These are phyloP conservation scores for Xylocopa sonorina DNA, from an alignment of 1,140 invertebrate genomes.

Conservation along the genomic window DNA sequence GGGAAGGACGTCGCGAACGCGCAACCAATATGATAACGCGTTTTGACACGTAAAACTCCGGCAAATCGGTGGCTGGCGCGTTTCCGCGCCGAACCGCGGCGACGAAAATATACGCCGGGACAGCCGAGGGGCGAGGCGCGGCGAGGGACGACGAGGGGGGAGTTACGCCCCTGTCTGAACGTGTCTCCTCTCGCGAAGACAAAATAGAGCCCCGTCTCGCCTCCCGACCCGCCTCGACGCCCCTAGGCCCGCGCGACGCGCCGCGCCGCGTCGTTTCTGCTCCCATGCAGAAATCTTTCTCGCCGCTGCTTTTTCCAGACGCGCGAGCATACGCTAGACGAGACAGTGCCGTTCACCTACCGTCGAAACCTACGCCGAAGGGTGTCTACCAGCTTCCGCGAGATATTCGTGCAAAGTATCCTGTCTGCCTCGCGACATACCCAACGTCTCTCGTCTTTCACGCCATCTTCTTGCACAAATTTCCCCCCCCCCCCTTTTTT, in stretches of 20 bases:
- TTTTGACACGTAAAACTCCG: conserved; percentile 66
- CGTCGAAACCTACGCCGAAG: conserved; percentile 48
- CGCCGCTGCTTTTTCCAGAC: conserved; percentile 36
- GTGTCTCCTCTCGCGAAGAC: conserved; percentile 54
- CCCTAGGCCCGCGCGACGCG: background rate
- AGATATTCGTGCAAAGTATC: conserved; percentile 45
- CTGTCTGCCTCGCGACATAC: background rate
- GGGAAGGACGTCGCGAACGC: conserved; percentile 41
- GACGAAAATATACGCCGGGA: conserved; percentile 61
- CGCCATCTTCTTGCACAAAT: too few relatives aligned
- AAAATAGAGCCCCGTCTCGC: conserved; percentile 52
- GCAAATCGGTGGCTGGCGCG: conserved; percentile 55
- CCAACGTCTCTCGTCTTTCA: background rate
- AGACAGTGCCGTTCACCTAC: conserved; percentile 36
- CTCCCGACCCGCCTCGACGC: background rate
- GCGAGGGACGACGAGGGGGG: conserved; percentile 36
- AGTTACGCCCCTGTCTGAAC: conserved; percentile 57
- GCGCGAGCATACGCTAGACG: conserved; percentile 28
- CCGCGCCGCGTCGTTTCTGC: background rate
- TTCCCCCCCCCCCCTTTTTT: too few relatives aligned
- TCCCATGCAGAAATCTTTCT: conserved; percentile 49
- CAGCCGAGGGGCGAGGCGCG: background rate
- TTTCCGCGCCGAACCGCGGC: conserved; percentile 23
- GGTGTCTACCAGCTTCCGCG: conserved; percentile 14
- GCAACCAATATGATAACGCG: conserved; percentile 61